Conservation (phyloP, 2,888 invertebrate species). For the Protodeltote pygarga region DNA sequence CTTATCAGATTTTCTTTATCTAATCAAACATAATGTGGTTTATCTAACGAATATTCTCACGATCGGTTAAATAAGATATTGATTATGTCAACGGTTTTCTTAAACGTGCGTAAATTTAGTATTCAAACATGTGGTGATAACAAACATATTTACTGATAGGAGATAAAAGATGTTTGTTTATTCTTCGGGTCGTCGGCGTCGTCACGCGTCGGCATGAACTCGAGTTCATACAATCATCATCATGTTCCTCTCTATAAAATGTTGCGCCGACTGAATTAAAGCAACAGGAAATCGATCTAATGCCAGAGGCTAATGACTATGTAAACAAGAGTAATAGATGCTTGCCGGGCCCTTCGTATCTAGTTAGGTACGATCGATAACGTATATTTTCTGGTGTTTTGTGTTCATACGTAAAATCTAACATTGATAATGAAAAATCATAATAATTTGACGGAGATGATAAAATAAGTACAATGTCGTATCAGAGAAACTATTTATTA, state of each 20-base stretch:
- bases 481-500: too few relatives aligned
- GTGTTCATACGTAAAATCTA: conserved; percentile 5
- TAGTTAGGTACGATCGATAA: conserved; percentile 38
- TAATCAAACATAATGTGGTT: conserved; percentile 56
- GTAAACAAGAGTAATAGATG: conserved; percentile 57
- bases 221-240: conserved; percentile 34
- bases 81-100: conserved; percentile 41
- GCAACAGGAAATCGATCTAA: conserved; percentile 65
- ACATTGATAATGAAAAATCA: neutral
- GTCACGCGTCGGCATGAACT: too few relatives aligned
- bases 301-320: conserved; percentile 61
- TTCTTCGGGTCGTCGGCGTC: conserved; percentile 7
- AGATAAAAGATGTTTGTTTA: conserved; percentile 28
- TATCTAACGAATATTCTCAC: conserved; percentile 62
- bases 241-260: conserved; percentile 21
- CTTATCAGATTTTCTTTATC: conserved; percentile 49
- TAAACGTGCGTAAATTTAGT: conserved; percentile 38
- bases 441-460: neutral
- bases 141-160: conserved; percentile 40
- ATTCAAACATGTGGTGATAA: conserved; percentile 31
- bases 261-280: conserved; percentile 35
- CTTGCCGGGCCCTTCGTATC: conserved; percentile 37
- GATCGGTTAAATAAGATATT: conserved; percentile 51
- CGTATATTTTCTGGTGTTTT: conserved; percentile 10
- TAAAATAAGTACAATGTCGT: too few relatives aligned